These are phyloP conservation scores for Muricea muricata DNA, from an alignment of 92 coral and sea anemone species.

Conservation along the genomic window DNA sequence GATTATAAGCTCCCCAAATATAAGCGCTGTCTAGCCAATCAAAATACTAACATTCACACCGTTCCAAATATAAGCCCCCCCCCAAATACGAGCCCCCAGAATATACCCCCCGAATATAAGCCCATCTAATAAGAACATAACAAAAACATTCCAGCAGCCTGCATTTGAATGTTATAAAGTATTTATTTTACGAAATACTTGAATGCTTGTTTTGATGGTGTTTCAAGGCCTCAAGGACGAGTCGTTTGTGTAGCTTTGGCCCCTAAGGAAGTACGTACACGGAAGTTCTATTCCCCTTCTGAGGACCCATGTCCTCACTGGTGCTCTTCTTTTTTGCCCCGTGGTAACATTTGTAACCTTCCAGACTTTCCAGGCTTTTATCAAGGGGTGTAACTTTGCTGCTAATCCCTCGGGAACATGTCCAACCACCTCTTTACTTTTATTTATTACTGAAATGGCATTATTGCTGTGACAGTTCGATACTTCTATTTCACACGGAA, in stretches of 20 bases:
- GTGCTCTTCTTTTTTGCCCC: background rate
- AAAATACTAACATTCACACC: too few relatives aligned
- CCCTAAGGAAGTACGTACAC: background rate
- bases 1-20: too few relatives aligned
- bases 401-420: background rate
- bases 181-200: too few relatives aligned
- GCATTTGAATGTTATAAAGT: too few relatives aligned
- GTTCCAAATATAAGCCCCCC: too few relatives aligned
- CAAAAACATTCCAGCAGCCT: too few relatives aligned
- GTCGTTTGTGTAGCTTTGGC: background rate
- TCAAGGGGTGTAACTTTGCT: background rate
- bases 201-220: background rate
- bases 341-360: background rate
- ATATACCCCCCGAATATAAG: too few relatives aligned
- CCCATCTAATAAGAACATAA: too few relatives aligned
- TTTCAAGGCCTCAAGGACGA: background rate
- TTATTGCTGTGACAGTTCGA: background rate
- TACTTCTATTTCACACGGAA: constrained; percentile 15
- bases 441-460: background rate
- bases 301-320: background rate
- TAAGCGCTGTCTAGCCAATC: too few relatives aligned
- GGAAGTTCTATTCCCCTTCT: background rate
- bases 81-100: too few relatives aligned
- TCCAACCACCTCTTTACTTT: background rate
- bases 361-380: background rate